Evolutionary conservation across 2,797 vertebrate genomes (phyloP), one percentile per base, ranked within the genome.

Genomic region (Scolopax rusticola): DNA sequence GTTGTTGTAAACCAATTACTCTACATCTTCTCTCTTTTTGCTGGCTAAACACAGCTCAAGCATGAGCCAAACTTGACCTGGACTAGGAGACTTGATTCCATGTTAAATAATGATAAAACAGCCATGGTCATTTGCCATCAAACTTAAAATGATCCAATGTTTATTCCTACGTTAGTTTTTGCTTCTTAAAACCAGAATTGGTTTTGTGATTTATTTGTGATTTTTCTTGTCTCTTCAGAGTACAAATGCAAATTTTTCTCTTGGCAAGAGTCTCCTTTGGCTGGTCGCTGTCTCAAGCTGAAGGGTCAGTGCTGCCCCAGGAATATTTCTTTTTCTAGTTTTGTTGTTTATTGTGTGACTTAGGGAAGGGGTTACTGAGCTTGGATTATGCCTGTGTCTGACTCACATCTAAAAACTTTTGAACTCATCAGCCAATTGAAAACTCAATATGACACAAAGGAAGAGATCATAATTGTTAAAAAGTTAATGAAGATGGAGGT

Each of bases 281-380:
- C 45, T 1, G 2, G 14, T 12, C 2, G 1, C 56, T 64, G 1
- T 78, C 27, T n/a, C 36, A 54, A 20, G 33, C 50, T 16, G 9
- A 87, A 89, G 25, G 33, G 65, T 3, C 8, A 65, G 45, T 33
- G 30, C 45, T 56, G 25, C 32, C 59, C 19, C 12, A 32, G 24
- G 30, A 36, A 8, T 2, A 3, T 4, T 59, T n/a, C 9, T 65
- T 59, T 70, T 51, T 33, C 38, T 53, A 33, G 20, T 47, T 32
- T 21, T 75, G n/a, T 30, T 64, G 21, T 23, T 51, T 36, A 30
- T 5, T 45, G n/a, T n/a, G 27, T 40, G 32, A 36, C 19, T 27
- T 27, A 15, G 15, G 48, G 36, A 33, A 65, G 79, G 6, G 20
- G 33, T 54, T 67, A 32, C 5, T 41, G 67, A 79, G 33, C 54